Evolutionary conservation across 2,888 invertebrate species (phyloP).

Genomic region (Drosophila silvestris): DNA sequence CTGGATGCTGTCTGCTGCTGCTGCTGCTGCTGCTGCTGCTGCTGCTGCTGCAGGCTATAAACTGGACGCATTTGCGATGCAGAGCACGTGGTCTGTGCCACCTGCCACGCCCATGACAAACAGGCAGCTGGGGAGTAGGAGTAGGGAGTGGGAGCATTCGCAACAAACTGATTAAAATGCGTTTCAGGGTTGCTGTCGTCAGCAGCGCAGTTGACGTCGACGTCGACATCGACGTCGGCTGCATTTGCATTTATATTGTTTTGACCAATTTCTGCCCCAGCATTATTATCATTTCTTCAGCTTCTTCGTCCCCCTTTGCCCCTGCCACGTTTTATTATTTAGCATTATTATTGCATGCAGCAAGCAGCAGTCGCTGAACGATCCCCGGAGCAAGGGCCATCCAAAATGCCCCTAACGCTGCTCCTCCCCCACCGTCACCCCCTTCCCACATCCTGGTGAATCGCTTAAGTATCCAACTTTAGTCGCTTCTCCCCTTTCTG

Average conservation of each 20-base stretch:
- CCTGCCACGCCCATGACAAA: constrained; percentile 46
- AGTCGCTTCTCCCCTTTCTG: constrained; percentile 2
- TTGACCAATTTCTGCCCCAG: constrained; percentile 68
- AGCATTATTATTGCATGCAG: constrained; percentile 60
- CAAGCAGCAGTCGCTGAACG: constrained; percentile 24
- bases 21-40: constrained; percentile 11
- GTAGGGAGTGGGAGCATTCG: constrained; percentile 6
- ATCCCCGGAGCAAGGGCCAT: constrained; percentile 1
- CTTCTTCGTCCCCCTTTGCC: constrained; percentile 12
- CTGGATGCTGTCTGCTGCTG: not conserved
- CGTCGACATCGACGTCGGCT: constrained; percentile 27
- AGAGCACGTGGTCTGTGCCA: constrained; percentile 51
- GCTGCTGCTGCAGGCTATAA: constrained; percentile 44
- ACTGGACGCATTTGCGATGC: constrained; percentile 65
- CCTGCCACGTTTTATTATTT: constrained; percentile 53
- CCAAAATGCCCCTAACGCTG: not conserved
- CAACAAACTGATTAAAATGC: constrained; percentile 74
- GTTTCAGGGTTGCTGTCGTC: constrained; percentile 56
- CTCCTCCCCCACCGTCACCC: not conserved
- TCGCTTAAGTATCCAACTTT: constrained; percentile 37
- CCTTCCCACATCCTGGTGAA: not conserved
- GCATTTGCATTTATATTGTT: constrained; percentile 78
- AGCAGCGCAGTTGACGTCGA: constrained; percentile 16
- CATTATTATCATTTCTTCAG: constrained; percentile 74
- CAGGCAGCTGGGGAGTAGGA: not conserved